Conservation (phyloP, 2,113 vertebrate genomes). For the Erythrocercus mccallii region DNA sequence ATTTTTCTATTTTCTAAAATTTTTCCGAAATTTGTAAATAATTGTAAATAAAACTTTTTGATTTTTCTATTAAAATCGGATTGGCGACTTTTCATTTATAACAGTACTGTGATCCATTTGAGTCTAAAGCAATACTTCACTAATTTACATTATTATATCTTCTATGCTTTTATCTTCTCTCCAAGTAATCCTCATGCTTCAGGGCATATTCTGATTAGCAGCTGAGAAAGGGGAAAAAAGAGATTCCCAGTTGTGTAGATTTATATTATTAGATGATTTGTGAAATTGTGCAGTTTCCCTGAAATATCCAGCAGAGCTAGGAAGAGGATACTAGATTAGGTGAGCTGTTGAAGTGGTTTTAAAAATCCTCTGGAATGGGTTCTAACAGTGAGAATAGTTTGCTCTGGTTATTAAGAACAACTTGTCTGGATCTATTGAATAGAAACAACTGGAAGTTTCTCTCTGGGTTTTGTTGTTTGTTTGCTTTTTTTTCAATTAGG, state of each 20-base stretch:
- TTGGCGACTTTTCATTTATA: too few species aligned
- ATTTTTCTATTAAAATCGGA: too few species aligned
- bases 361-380: constrained; percentile 1
- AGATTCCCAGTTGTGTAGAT: constrained; percentile 37
- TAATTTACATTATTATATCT: constrained; percentile 45
- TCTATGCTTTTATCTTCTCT: constrained; percentile 53
- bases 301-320: constrained; percentile 28
- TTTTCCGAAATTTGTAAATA: too few species aligned
- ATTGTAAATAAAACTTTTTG: too few species aligned
- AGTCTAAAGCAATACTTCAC: constrained; percentile 56
- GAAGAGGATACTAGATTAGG: not conserved
- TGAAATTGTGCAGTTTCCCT: constrained; percentile 32
- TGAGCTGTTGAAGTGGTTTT: constrained; percentile 14
- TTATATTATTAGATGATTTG: constrained; percentile 41
- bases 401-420: not conserved
- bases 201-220: constrained; percentile 63
- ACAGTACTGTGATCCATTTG: constrained; percentile 31
- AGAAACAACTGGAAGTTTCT: not conserved
- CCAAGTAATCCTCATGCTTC: constrained; percentile 43
- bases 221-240: constrained; percentile 12
- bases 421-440: not conserved
- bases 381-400: not conserved
- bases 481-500: not conserved
- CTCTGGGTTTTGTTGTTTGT: not conserved
- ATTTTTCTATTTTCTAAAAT: too few species aligned